Evolutionary conservation across 2,113 vertebrate species (phyloP).

Genomic region (Cryptomyrus ogoouensis): DNA sequence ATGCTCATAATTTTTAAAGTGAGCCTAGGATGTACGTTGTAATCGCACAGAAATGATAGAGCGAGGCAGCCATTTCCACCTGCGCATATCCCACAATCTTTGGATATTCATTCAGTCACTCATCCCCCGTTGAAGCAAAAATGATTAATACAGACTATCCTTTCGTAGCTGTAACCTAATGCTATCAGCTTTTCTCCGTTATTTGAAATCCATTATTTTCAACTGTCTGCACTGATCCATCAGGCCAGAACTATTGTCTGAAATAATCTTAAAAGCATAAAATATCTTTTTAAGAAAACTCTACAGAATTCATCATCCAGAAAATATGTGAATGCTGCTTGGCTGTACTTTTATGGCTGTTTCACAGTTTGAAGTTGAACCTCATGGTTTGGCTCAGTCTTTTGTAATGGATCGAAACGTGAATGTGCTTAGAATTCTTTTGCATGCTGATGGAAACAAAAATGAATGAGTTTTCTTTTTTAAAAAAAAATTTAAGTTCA

Average conservation of each 20-base stretch:
- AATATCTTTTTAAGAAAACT: constrained; percentile 12
- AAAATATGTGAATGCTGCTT: constrained; percentile 43
- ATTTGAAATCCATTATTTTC: constrained; percentile 3
- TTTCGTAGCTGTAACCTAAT: constrained; percentile 33
- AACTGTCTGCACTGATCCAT: constrained; percentile 32
- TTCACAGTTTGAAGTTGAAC: constrained; percentile 43
- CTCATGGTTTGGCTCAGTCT: constrained; percentile 51
- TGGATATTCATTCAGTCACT: constrained; percentile 47
- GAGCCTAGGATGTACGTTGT: constrained; percentile 18
- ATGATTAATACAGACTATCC: constrained; percentile 26
- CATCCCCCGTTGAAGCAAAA: constrained; percentile 34
- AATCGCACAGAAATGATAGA: constrained; percentile 31
- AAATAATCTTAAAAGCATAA: constrained; percentile 24
- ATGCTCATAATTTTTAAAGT: not conserved
- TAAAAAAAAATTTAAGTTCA: constrained; percentile 20
- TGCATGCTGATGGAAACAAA: constrained; percentile 61
- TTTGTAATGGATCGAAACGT: constrained; percentile 53
- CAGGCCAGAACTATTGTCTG: constrained; percentile 31
- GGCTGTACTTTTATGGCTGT: constrained; percentile 4
- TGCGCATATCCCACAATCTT: constrained; percentile 46
- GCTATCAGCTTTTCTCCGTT: constrained; percentile 34
- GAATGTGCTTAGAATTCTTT: constrained; percentile 67
- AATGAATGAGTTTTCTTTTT: constrained; percentile 31
- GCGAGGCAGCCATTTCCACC: constrained; percentile 10
- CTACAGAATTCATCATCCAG: constrained; percentile 34